These are phyloP conservation scores for Artemia sinica DNA, from an alignment of 2,888 invertebrate genomes.

Conservation along the genomic window DNA sequence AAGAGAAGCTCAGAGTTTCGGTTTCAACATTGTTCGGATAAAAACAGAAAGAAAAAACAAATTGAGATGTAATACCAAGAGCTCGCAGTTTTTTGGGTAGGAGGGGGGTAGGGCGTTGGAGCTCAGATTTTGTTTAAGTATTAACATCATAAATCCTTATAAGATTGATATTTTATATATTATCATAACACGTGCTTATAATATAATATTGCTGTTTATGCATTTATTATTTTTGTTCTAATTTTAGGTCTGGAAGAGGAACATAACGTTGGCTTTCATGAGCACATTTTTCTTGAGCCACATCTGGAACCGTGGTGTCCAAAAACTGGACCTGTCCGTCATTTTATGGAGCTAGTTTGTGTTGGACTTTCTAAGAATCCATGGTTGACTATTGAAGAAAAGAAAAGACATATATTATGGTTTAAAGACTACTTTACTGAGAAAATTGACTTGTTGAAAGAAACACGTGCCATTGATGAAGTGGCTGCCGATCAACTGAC, in stretches of 20 bases:
- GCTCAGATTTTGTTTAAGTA: no score
- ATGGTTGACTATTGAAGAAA: slow-evolving; percentile 67
- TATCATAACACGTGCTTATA: no score
- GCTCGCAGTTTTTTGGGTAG: no score
- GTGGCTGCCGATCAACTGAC: background rate
- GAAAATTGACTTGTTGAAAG: slow-evolving; percentile 51
- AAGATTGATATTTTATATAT: no score
- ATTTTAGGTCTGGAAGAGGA: slow-evolving; percentile 35
- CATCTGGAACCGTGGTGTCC: slow-evolving; percentile 80
- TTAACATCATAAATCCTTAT: no score
- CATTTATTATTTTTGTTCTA: slow-evolving; percentile 12
- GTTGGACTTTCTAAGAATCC: slow-evolving; percentile 86
- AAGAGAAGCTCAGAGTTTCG: no score
- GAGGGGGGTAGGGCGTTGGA: no score
- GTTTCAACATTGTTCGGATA: no score
- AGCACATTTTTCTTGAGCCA: slow-evolving; percentile 80
- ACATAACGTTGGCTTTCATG: slow-evolving; percentile 56
- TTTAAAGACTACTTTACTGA: slow-evolving; percentile 70
- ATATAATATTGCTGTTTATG: no score
- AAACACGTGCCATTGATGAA: slow-evolving; percentile 39
- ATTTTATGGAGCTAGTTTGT: slow-evolving; percentile 93
- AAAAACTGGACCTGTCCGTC: slow-evolving; percentile 65
- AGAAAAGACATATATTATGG: slow-evolving; percentile 76
- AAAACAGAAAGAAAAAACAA: no score
- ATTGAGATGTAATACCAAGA: no score